Percentiles rank a stretch among this genome's conserved stretches.
These are phyloP conservation scores for Sylvilagus floridanus DNA, from an alignment of 2,797 vertebrate species.

Conservation along the genomic window DNA sequence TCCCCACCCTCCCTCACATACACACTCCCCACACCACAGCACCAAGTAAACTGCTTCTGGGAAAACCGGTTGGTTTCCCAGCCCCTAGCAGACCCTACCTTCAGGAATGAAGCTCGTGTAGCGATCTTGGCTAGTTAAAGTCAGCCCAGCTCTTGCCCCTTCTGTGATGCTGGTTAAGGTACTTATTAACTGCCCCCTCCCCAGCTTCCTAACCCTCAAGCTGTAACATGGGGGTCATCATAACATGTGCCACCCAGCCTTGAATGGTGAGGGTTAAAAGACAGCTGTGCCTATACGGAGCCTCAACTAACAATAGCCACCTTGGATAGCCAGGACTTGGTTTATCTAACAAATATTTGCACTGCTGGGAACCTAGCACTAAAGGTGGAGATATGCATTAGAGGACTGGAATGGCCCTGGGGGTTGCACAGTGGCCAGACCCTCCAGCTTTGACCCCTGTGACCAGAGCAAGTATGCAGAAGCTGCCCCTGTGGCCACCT, in stretches of 20 bases:
- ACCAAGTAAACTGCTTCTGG: conserved; percentile 23
- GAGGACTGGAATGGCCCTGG: background rate
- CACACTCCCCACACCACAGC: background rate
- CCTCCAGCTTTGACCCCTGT: background rate
- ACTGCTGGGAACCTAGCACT: background rate
- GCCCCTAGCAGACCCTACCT: background rate
- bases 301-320: background rate
- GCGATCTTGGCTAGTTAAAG: background rate
- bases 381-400: background rate
- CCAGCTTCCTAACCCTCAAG: background rate
- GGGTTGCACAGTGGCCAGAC: background rate
- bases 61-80: background rate
- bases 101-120: background rate
- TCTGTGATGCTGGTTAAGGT: background rate
- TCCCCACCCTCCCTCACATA: background rate
- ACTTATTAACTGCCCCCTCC: background rate
- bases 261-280: background rate
- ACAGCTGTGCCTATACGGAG: background rate
- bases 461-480: background rate
- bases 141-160: background rate
- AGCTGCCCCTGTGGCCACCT: background rate
- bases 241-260: background rate
- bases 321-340: background rate
- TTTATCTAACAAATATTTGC: background rate
- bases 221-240: background rate